Evolutionary conservation across 1,140 invertebrate species (phyloP).

Genomic region (Aphaenogaster rudis): DNA sequence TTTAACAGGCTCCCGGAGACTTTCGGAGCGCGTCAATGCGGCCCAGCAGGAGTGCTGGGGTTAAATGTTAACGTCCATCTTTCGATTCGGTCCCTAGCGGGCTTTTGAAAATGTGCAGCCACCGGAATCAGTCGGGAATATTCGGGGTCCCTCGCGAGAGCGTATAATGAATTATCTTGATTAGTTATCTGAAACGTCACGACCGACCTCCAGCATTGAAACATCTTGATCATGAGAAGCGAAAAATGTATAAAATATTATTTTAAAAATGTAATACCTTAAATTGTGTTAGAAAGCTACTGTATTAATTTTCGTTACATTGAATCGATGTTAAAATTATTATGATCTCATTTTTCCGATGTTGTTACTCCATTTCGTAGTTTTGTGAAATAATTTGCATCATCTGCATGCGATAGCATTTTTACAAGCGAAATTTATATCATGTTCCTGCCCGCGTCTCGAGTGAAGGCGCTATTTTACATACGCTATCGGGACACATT

Average conservation of each 20-base stretch:
- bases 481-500: slow-evolving; percentile 30
- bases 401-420: not conserved
- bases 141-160: not conserved
- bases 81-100: slow-evolving; percentile 29
- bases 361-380: slow-evolving; percentile 7
- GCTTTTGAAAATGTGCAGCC: slow-evolving; percentile 58
- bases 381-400: not conserved
- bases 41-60: slow-evolving; percentile 65
- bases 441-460: not conserved
- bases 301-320: not conserved
- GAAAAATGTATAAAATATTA: not conserved
- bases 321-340: not conserved
- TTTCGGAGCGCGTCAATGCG: not conserved
- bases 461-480: not conserved
- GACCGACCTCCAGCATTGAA: not conserved
- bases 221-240: not conserved
- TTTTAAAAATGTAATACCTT: not conserved
- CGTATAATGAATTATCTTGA: slow-evolving; percentile 34
- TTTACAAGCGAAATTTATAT: not conserved
- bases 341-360: not conserved
- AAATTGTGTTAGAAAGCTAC: not conserved
- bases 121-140: slow-evolving; percentile 40
- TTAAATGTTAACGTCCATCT: slow-evolving; percentile 65
- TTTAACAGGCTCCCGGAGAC: slow-evolving; percentile 61
- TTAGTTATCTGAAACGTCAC: slow-evolving; percentile 15